Percentiles rank a stretch among this genome's conserved stretches.
Conservation (phyloP, 2,113 vertebrate species). For the Mesoclemmys tuberculata region DNA sequence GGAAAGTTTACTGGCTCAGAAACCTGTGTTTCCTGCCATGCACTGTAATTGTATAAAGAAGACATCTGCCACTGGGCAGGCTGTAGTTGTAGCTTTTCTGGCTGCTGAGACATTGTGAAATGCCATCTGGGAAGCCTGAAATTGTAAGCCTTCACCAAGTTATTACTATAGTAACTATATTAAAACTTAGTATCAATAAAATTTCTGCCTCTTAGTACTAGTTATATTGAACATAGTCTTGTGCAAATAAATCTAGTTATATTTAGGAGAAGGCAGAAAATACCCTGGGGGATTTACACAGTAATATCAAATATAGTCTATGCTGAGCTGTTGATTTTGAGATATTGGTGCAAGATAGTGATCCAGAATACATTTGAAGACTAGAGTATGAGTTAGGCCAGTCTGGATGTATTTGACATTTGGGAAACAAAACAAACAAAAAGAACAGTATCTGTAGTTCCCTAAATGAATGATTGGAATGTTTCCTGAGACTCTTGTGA, state of each 20-base stretch:
- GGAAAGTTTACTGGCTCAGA: background rate
- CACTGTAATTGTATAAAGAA: background rate
- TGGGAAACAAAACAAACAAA: background rate
- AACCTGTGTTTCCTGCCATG: background rate
- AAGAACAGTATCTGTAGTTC: background rate
- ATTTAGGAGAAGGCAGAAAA: background rate
- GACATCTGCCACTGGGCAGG: background rate
- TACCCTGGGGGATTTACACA: background rate
- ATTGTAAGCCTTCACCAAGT: background rate
- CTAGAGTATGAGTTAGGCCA: background rate
- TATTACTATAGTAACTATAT: slow-evolving; percentile 24
- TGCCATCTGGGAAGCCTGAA: slow-evolving; percentile 13
- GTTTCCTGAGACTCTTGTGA: background rate
- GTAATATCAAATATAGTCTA: background rate
- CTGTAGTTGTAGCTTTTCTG: background rate
- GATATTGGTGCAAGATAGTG: background rate
- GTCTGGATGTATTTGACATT: background rate
- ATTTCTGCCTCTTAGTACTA: background rate
- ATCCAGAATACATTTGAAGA: background rate
- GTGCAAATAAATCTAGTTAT: background rate
- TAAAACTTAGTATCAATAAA: background rate
- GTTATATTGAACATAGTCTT: background rate
- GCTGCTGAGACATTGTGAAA: background rate
- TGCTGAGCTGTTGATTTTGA: background rate
- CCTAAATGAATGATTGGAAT: background rate